Evolutionary conservation across 2,113 vertebrate species (phyloP), one percentile per base, ranked within the genome.

Genomic region (Smithornis capensis): DNA sequence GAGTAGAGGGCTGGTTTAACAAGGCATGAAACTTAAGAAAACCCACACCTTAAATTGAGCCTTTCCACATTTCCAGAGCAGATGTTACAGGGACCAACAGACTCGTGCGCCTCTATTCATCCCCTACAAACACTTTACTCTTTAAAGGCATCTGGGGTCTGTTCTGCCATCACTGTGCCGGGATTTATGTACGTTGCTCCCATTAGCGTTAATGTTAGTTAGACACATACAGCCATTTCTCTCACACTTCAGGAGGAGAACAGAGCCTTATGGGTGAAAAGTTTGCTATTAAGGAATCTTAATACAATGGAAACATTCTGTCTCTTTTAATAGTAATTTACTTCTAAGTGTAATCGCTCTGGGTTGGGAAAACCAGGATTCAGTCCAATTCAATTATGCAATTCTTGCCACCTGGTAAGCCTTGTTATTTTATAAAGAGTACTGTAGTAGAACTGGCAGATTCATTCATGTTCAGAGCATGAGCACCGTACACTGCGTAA

Each of bases 351-450:
- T 68, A 94, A 90, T 90, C 23, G 65, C 92, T 78, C 92, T 93
- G 71, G 94, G 55, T 95, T 94, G 96, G 81, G 83, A 92, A 97
- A 97, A 67, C 92, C 59, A 97, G 96, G 71, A 97, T 95, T 95
- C 75, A 97, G 92, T 96, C 94, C 91, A 96, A 95, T 95, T 96
- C 96, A 95, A 95, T 95, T 95, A 92, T 95, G 93, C 91, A 96
- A 93, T 95, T 95, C 94, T 97, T 96, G 95, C 95, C 93, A 95
- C 95, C 96, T 95, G 94, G 93, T 95, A 96, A 94, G 95, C 88
- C 86, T 95, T 95, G 95, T 97, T 96, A 96, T 97, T 97, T 96
- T 97, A 96, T 97, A 96, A 94, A 96, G 96, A 96, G 92, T 96
- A 96, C 88, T 93, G 86, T 95, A 96, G 95, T 94, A 97, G 96